These are phyloP conservation scores for Caenorhabditis sp. DNA, from an alignment of 2,888 invertebrate species.

Conservation along the genomic window DNA sequence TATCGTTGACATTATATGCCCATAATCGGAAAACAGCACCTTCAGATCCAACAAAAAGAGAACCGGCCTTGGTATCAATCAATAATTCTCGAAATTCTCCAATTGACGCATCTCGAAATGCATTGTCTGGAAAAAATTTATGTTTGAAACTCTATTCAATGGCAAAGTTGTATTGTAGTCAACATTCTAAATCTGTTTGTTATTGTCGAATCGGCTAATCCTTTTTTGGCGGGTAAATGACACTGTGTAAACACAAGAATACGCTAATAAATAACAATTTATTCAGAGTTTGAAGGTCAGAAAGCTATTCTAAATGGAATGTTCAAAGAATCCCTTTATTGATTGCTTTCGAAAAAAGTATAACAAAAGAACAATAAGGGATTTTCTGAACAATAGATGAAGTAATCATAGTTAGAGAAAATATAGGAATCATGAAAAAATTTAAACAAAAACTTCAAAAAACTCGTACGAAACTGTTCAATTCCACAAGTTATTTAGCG, in stretches of 20 bases:
- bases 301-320: not conserved
- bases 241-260: not conserved
- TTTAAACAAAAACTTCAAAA: no score
- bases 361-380: not conserved
- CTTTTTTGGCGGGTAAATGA: not conserved
- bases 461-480: no score
- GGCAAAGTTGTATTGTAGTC: not conserved
- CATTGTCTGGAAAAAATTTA: slow-evolving; percentile 57
- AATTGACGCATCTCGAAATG: slow-evolving; percentile 58
- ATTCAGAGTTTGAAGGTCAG: not conserved
- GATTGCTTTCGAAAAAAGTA: not conserved
- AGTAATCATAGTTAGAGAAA: no score
- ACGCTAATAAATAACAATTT: not conserved
- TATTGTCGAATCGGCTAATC: not conserved
- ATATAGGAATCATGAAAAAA: no score
- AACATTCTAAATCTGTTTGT: not conserved
- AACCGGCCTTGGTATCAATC: slow-evolving; percentile 63
- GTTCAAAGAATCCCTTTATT: not conserved
- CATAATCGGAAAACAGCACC: slow-evolving; percentile 65
- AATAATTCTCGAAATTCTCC: slow-evolving; percentile 63
- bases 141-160: no score
- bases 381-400: no score
- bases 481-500: no score
- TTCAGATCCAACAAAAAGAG: slow-evolving; percentile 70
- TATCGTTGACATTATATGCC: slow-evolving; percentile 71